Conservation (phyloP, 1,140 invertebrate genomes). For the Caenorhabditis tropicalis region DNA sequence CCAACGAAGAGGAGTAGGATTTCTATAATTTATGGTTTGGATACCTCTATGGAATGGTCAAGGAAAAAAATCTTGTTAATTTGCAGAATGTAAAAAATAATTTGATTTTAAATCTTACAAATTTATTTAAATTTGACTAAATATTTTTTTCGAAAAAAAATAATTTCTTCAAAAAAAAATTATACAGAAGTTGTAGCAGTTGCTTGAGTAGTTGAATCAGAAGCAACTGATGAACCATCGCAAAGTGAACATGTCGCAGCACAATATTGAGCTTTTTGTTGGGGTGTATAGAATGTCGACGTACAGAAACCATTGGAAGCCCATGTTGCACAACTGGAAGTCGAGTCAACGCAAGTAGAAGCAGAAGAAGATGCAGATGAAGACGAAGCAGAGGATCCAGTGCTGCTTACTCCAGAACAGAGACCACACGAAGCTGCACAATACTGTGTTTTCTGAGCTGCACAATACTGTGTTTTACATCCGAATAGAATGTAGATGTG, state of each 20-base stretch:
- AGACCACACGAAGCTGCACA: not conserved
- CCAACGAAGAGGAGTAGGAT: not conserved
- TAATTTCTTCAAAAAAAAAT: too few species aligned
- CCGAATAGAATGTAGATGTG: not conserved
- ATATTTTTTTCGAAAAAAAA: too few species aligned
- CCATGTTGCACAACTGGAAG: not conserved
- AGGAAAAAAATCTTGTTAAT: not conserved
- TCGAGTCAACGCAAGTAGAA: not conserved
- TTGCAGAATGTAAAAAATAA: too few species aligned
- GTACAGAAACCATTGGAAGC: not conserved
- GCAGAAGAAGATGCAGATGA: not conserved
- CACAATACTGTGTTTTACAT: not conserved
- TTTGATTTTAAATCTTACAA: too few species aligned
- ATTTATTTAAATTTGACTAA: too few species aligned
- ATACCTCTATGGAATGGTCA: not conserved
- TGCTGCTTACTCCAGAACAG: conserved; percentile 6
- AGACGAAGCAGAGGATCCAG: not conserved
- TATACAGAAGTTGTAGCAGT: not conserved
- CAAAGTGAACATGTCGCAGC: not conserved
- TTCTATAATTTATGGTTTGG: not conserved
- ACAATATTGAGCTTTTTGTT: not conserved
- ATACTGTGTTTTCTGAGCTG: not conserved
- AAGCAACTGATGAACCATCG: too few species aligned
- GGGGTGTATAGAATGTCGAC: not conserved
- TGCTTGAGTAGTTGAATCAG: not conserved